Evolutionary conservation across 92 coral and sea anemone genomes (phyloP).

Genomic region (Parazoanthus swiftii): DNA sequence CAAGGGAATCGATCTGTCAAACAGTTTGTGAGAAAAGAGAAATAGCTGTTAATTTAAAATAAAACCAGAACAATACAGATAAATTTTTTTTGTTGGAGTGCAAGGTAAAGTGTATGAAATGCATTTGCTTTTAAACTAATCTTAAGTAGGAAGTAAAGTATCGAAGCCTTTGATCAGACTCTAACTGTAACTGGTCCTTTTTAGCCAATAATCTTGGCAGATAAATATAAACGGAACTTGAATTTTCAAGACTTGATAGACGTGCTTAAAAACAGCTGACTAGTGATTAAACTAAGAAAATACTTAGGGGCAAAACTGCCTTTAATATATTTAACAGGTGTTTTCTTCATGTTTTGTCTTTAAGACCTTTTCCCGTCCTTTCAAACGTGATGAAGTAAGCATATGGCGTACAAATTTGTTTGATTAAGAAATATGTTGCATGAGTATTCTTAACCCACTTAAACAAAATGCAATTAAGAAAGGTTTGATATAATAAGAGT

Average conservation of each 20-base stretch:
- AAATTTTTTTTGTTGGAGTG: background rate
- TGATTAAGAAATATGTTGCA: background rate
- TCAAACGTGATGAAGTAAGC: background rate
- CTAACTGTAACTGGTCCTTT: too few relatives aligned
- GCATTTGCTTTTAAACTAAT: background rate
- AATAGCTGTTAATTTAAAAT: background rate
- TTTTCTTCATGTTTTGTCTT: background rate
- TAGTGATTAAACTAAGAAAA: background rate
- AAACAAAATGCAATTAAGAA: too few relatives aligned
- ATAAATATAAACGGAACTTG: too few relatives aligned
- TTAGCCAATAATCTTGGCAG: background rate
- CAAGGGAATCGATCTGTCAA: too few relatives aligned
- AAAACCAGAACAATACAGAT: background rate
- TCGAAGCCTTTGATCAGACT: too few relatives aligned
- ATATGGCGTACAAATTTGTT: background rate
- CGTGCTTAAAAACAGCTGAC: background rate
- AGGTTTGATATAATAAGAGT: too few relatives aligned
- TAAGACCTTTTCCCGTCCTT: background rate
- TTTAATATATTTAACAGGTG: background rate
- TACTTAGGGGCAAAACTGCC: background rate
- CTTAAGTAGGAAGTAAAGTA: background rate
- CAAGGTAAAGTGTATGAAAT: background rate
- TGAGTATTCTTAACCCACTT: too few relatives aligned
- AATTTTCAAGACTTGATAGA: background rate
- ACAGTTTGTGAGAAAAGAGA: background rate